These are phyloP conservation scores for Triops longicaudatus DNA, from an alignment of 1,140 invertebrate species.

Conservation along the genomic window DNA sequence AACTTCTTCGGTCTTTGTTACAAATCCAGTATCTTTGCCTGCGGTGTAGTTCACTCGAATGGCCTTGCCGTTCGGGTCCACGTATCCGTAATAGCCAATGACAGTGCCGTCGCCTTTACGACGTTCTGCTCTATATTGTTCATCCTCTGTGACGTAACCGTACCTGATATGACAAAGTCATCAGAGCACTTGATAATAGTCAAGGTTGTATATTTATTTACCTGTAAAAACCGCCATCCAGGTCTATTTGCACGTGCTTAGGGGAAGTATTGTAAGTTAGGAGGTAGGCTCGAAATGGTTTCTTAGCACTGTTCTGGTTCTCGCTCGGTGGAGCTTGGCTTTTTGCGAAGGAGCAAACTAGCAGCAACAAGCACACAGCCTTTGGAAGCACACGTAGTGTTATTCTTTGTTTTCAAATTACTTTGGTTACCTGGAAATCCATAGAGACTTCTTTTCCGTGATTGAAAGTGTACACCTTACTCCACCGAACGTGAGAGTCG, in stretches of 20 bases:
- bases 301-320: not conserved
- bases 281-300: not conserved
- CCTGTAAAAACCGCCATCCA: not conserved
- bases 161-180: not conserved
- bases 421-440: not conserved
- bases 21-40: constrained; percentile 18
- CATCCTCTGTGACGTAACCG: constrained; percentile 21
- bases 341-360: not conserved
- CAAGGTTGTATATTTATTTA: not conserved
- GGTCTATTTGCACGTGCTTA: not conserved
- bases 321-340: not conserved
- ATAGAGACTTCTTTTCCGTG: not conserved
- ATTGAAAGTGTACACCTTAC: not conserved
- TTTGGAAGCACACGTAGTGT: not conserved
- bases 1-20: constrained; percentile 22
- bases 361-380: not conserved
- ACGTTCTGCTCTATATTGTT: constrained; percentile 23
- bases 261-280: not conserved
- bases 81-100: constrained; percentile 26
- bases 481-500: not conserved
- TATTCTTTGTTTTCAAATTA: not conserved
- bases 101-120: constrained; percentile 23
- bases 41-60: constrained; percentile 25
- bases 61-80: constrained; percentile 24
- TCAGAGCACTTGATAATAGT: not conserved